Percentiles rank a stretch among this genome's conserved stretches.
Conservation (phyloP, 1,140 invertebrate species). For the Drosophila repletoides region DNA sequence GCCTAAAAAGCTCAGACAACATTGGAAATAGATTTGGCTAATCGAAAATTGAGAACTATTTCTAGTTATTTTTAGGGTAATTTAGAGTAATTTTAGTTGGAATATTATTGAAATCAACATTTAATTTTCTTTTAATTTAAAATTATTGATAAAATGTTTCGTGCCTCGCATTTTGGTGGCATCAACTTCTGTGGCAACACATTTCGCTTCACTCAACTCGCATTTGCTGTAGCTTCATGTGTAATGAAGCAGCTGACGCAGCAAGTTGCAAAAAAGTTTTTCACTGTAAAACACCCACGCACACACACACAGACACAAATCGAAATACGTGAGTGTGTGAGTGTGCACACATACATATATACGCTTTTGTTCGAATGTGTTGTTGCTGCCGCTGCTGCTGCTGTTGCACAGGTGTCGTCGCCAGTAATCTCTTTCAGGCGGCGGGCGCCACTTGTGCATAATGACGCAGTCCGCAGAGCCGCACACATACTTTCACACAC, state of each 20-base stretch:
- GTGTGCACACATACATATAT: slow-evolving; percentile 15
- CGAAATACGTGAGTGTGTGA: slow-evolving; percentile 11
- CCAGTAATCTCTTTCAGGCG: slow-evolving; percentile 70
- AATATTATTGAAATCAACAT: too few species aligned
- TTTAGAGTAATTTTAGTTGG: neutral
- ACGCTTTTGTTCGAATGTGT: slow-evolving; percentile 19
- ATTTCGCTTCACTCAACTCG: slow-evolving; percentile 12
- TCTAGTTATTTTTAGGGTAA: neutral
- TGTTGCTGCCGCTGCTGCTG: slow-evolving; percentile 33
- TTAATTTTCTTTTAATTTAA: neutral
- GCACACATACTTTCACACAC: too few species aligned
- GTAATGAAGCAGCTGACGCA: slow-evolving; percentile 80
- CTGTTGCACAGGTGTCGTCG: slow-evolving; percentile 71
- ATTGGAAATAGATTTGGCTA: too few species aligned
- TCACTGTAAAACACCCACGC: slow-evolving; percentile 49
- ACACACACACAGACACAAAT: slow-evolving; percentile 4
- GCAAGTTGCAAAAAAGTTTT: slow-evolving; percentile 72
- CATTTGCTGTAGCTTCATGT: slow-evolving; percentile 57
- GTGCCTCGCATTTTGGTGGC: neutral
- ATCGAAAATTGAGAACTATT: too few species aligned
- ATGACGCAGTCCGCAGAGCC: slow-evolving; percentile 66
- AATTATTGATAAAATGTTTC: neutral
- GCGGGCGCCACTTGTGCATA: slow-evolving; percentile 73
- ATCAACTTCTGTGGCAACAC: neutral
- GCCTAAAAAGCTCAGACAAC: too few species aligned